phyloP scores from a whole-genome alignment of 2,797 vertebrate species.

The Silurus lanzhouensis region DNA sequence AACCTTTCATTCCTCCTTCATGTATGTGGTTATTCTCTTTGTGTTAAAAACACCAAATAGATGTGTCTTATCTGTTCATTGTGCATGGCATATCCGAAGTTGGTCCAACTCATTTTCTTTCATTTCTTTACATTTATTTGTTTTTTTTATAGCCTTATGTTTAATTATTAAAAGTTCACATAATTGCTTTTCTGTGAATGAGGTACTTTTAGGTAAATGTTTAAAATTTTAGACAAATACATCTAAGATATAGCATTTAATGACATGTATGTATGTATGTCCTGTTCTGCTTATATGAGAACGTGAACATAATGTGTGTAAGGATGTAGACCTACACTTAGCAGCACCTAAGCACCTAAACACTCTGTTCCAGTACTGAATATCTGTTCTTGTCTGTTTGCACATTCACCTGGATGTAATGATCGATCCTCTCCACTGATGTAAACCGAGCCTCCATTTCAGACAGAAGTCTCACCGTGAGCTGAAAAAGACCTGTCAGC shows the following conservation, averaged over 20 bases:
- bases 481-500: slow-evolving; percentile 82
- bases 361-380: slow-evolving; percentile 1
- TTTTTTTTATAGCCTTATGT: background rate
- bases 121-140: too few species aligned
- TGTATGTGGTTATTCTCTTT: background rate
- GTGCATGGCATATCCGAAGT: background rate
- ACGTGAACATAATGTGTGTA: slow-evolving; percentile 22
- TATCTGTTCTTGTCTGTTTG: slow-evolving; percentile 15
- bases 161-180: background rate
- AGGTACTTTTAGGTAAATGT: background rate
- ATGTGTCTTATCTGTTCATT: background rate
- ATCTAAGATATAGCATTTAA: background rate
- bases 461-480: slow-evolving; percentile 71
- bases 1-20: too few species aligned
- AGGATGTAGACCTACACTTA: slow-evolving; percentile 7
- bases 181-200: background rate
- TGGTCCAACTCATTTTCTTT: too few species aligned
- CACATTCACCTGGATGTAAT: slow-evolving; percentile 79
- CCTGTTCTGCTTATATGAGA: slow-evolving; percentile 15
- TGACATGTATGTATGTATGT: background rate
- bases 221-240: background rate
- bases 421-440: slow-evolving; percentile 81
- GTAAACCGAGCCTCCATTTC: slow-evolving; percentile 84
- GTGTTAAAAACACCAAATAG: background rate
- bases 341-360: background rate